A percentile compares a stretch with the other conserved stretches of the same genome.
Evolutionary conservation across 2,888 invertebrate species (phyloP).

Genomic region (Octonoba sinensis): DNA sequence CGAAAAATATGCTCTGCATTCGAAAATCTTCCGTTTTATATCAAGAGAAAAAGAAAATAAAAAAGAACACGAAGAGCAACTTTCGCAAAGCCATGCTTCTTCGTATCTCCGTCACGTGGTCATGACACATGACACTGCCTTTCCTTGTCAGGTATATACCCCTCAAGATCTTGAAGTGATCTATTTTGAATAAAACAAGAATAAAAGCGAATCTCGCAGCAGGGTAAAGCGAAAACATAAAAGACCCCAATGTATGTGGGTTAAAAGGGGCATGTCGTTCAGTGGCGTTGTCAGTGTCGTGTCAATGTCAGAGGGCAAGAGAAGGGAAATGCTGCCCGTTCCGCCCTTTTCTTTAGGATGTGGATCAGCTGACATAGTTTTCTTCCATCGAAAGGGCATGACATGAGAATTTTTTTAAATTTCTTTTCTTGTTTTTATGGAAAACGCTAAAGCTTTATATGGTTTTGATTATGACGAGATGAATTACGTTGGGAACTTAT

Average conservation of each 20-base stretch:
- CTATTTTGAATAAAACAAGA: too few species aligned
- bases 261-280: slow-evolving; percentile 41
- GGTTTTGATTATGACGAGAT: too few species aligned
- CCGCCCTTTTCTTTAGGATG: too few species aligned
- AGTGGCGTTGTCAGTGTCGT: slow-evolving; percentile 19
- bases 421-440: not conserved
- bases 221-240: not conserved
- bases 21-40: too few species aligned
- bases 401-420: not conserved
- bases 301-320: slow-evolving; percentile 9
- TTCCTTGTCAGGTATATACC: slow-evolving; percentile 7
- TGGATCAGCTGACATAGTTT: not conserved
- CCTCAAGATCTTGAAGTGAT: too few species aligned
- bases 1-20: too few species aligned
- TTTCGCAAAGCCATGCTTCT: not conserved
- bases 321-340: not conserved
- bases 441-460: too few species aligned
- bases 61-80: too few species aligned
- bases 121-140: slow-evolving; percentile 26
- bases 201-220: not conserved
- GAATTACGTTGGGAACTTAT: too few species aligned
- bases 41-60: too few species aligned
- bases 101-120: slow-evolving; percentile 28
- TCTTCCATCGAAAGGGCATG: not conserved
- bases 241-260: slow-evolving; percentile 14